Evolutionary conservation across 2,113 vertebrate genomes (phyloP), one percentile per base, ranked within the genome.

Genomic region (Phaethon lepturus): DNA sequence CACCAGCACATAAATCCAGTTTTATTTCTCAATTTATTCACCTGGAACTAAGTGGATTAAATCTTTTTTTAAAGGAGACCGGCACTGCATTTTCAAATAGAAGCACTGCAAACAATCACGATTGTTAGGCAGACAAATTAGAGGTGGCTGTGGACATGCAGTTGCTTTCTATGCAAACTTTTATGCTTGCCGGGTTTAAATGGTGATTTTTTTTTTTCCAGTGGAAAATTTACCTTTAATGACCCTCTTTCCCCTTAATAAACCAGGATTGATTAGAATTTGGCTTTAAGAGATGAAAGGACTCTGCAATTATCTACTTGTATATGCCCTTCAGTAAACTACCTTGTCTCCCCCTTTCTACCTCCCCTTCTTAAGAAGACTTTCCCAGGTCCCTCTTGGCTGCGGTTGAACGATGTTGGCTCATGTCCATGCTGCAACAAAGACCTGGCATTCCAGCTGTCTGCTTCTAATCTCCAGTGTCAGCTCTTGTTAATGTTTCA

Each of bases 381-480:
- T 98, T 99, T 99, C 99, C 99, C 99, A 99, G 99, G 99, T 99
- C 99, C 98, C 99, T 99, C 98, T 99, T 99, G 99, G 99, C 99
- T 98, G 99, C 98, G 97, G 98, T 98, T 97, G 98, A 98, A 98
- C 98, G 98, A 98, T 99, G 98, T 99, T 99, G 99, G 99, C 99
- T 98, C 98, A 98, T 98, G 98, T 99, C 99, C 99, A 99, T 97
- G 77, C 98, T 97, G 98, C 98, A 98, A 99, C 99, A 99, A 99
- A 99, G 99, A 98, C 98, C 98, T 98, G 98, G 99, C 99, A 99
- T 99, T 99, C 99, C 99, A 99, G 99, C 99, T 99, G 99, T 99
- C 99, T 99, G 99, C 98, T 96, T 99, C 98, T 99, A 99, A 99
- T 99, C 99, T 99, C 98, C 98, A 98, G 99, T 99, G 99, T 99